A percentile compares a stretch with the other conserved stretches of the same genome.
These are phyloP conservation scores for Protula sp. DNA, from an alignment of 2,888 invertebrate genomes.

Conservation along the genomic window DNA sequence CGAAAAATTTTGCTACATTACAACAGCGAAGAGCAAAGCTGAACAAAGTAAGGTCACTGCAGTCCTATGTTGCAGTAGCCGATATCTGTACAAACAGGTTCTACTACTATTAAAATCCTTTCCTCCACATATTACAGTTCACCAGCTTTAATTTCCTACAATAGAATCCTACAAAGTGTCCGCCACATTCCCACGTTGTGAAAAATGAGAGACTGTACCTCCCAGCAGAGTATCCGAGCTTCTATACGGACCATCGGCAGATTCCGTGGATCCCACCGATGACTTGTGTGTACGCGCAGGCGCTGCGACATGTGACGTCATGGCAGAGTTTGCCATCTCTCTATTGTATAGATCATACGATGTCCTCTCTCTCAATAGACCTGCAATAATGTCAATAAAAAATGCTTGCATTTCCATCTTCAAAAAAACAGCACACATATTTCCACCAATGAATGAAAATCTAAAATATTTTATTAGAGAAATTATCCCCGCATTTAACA, in stretches of 20 bases:
- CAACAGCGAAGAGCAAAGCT: no score
- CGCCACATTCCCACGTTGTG: not conserved
- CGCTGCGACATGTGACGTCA: not conserved
- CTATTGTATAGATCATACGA: not conserved
- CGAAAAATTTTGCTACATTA: no score
- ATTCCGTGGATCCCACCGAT: not conserved
- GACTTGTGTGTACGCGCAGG: not conserved
- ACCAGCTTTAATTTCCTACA: not conserved
- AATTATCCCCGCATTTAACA: no score
- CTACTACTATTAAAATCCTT: no score
- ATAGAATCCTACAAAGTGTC: not conserved
- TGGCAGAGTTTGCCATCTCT: not conserved
- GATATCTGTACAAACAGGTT: no score
- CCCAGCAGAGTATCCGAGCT: not conserved
- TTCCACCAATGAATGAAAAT: not conserved
- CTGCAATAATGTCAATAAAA: not conserved
- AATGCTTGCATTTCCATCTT: not conserved
- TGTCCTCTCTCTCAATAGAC: not conserved
- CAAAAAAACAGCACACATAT: not conserved
- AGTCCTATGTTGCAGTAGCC: no score
- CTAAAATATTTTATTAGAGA: no score
- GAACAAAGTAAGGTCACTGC: no score
- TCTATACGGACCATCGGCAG: not conserved
- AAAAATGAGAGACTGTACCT: not conserved
- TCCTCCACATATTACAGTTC: not conserved